Percentiles rank a stretch among this genome's conserved stretches.
Evolutionary conservation across 2,113 vertebrate species (phyloP).

Genomic region (Origma solitaria): DNA sequence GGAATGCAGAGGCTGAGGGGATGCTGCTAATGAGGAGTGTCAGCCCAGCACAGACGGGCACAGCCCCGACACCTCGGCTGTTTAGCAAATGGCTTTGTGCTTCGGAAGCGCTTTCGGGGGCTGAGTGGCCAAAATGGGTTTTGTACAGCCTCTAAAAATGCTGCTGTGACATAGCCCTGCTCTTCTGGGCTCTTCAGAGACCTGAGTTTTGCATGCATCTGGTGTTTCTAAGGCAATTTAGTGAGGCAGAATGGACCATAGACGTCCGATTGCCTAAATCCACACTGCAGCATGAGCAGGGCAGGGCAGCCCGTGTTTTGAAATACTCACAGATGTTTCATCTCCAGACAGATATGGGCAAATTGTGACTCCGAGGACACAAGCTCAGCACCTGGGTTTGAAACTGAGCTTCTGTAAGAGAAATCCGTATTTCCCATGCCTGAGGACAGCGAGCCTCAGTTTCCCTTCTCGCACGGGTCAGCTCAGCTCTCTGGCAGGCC

Average conservation of each 20-base stretch:
- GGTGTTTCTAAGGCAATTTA: neutral
- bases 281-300: neutral
- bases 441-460: neutral
- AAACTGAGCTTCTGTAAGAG: neutral
- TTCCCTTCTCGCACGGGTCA: rapidly evolving
- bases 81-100: neutral
- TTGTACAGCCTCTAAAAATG: neutral
- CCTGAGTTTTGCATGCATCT: neutral
- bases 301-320: neutral
- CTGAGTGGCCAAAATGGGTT: neutral
- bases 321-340: rapidly evolving
- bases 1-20: neutral
- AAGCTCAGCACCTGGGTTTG: neutral
- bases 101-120: neutral
- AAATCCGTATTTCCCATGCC: neutral
- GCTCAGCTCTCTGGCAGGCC: neutral
- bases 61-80: rapidly evolving
- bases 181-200: neutral
- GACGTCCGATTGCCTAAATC: rapidly evolving
- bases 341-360: neutral
- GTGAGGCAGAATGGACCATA: neutral
- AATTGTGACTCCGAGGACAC: neutral
- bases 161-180: neutral
- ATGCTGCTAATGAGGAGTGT: neutral
- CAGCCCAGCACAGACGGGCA: rapidly evolving